phyloP scores from a whole-genome alignment of 2,797 vertebrate genomes.

The Galago senegalensis region DNA sequence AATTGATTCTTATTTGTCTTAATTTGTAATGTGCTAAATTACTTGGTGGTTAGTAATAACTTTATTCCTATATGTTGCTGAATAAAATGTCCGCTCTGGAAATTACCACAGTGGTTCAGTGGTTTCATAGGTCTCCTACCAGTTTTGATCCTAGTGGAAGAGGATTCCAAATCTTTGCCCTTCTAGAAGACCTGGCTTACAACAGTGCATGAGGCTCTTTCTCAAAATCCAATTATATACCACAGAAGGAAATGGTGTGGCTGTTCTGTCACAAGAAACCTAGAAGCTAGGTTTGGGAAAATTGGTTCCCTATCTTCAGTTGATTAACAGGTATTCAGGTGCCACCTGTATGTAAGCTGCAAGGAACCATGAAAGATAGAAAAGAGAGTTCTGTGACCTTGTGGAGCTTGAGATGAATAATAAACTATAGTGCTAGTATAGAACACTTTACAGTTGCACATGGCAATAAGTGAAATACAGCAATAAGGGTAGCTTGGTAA shows the following conservation, averaged over 20 bases:
- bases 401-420: background rate
- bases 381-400: background rate
- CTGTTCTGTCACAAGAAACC: background rate
- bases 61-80: background rate
- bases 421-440: background rate
- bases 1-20: background rate
- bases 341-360: background rate
- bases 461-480: conserved; percentile 20
- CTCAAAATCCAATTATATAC: background rate
- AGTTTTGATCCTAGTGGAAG: background rate
- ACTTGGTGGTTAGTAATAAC: conserved; percentile 44
- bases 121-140: background rate
- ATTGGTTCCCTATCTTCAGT: background rate
- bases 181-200: background rate
- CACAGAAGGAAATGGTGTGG: background rate
- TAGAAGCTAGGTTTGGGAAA: background rate
- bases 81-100: conserved; percentile 32
- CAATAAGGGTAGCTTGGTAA: background rate
- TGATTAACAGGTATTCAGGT: conserved; percentile 2
- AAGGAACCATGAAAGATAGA: background rate
- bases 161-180: background rate
- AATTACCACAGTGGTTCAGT: conserved; percentile 8
- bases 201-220: background rate
- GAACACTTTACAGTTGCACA: background rate
- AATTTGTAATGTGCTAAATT: conserved; percentile 58